A percentile compares a stretch with the other conserved stretches of the same genome.
Conservation (phyloP, 2,797 vertebrate genomes). For the Falco berigora region DNA sequence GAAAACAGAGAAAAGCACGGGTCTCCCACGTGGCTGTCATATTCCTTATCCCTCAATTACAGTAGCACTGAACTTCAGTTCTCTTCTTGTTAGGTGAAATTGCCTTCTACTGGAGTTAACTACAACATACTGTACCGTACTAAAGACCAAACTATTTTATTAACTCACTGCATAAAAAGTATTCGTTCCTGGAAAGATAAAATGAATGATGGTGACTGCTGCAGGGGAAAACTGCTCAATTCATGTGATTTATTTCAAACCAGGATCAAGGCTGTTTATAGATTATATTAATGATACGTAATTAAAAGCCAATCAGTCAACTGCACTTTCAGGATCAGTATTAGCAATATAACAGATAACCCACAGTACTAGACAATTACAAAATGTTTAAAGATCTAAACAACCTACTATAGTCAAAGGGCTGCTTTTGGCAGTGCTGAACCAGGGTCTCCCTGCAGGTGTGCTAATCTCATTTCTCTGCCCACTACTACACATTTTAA, state of each 20-base stretch:
- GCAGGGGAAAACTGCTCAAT: not conserved
- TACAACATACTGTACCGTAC: fast-evolving
- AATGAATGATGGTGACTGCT: not conserved
- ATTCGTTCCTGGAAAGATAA: not conserved
- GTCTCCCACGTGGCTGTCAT: not conserved
- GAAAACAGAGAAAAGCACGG: not conserved
- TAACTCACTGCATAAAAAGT: not conserved
- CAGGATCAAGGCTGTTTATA: not conserved
- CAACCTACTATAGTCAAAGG: not conserved
- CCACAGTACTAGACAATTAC: not conserved
- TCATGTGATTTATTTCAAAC: not conserved
- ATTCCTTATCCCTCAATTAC: not conserved
- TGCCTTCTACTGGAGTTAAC: not conserved
- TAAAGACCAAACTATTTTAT: not conserved
- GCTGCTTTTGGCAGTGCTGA: not conserved
- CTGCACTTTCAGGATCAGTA: not conserved
- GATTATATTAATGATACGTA: not conserved
- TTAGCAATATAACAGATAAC: not conserved
- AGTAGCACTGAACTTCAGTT: not conserved
- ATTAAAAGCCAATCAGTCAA: not conserved
- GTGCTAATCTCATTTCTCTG: not conserved
- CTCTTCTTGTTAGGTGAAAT: not conserved
- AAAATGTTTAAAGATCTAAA: not conserved
- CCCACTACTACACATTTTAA: not conserved
- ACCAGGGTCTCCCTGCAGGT: not conserved